Evolutionary conservation across 2,888 invertebrate species (phyloP).

Genomic region (Marronus borbonicus): DNA sequence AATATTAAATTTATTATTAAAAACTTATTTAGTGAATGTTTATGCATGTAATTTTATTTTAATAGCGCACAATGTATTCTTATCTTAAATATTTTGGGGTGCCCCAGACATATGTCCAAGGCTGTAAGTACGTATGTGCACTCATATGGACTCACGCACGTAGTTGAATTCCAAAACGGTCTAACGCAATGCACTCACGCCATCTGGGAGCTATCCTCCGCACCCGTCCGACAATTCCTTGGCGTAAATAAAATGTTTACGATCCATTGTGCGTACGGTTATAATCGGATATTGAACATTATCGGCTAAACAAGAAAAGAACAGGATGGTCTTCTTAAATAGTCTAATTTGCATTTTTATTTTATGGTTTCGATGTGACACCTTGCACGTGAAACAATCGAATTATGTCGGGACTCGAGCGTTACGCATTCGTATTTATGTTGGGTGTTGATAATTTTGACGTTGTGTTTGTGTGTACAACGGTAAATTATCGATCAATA

Average conservation of each 20-base stretch:
- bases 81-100: too few species aligned
- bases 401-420: not conserved
- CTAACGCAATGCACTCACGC: constrained; percentile 13
- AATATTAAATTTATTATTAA: too few species aligned
- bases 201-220: constrained; percentile 26
- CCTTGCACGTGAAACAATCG: constrained; percentile 15
- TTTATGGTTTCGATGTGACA: constrained; percentile 5
- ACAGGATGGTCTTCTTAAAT: not conserved
- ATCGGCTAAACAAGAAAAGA: not conserved
- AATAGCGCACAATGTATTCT: too few species aligned
- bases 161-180: constrained; percentile 19
- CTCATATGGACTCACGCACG: constrained; percentile 31
- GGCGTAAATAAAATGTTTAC: constrained; percentile 38
- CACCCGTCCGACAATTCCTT: constrained; percentile 17
- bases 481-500: too few species aligned
- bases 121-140: not conserved
- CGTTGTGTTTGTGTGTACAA: not conserved
- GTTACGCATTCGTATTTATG: not conserved
- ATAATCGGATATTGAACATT: constrained; percentile 14
- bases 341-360: constrained; percentile 15
- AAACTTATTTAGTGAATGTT: too few species aligned
- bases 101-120: too few species aligned
- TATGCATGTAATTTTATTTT: too few species aligned
- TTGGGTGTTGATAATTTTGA: not conserved
- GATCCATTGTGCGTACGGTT: constrained; percentile 29